Conservation (phyloP, 1,140 invertebrate genomes). For the Pseudoatta argentina region DNA sequence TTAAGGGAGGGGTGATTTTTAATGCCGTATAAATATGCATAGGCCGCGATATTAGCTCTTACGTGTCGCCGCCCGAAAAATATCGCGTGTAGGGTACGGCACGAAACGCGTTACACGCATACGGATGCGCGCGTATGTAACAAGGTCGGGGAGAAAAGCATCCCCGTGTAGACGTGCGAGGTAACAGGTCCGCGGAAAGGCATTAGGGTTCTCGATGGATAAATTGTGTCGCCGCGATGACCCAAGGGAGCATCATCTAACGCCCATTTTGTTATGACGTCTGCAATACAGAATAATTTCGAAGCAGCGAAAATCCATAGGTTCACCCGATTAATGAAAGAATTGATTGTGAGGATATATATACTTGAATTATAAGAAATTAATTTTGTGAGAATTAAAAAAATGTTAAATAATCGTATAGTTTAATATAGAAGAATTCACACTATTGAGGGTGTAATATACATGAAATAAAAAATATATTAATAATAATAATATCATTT, state of each 20-base stretch:
- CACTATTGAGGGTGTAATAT: background rate
- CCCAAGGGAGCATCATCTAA: conserved; percentile 85
- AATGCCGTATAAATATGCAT: conserved; percentile 87
- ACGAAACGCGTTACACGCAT: conserved; percentile 16
- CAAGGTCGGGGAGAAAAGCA: conserved; percentile 67
- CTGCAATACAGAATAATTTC: conserved; percentile 80
- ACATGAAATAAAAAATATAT: background rate
- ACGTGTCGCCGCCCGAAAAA: conserved; percentile 81
- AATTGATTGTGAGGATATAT: background rate
- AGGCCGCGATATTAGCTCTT: conserved; percentile 85
- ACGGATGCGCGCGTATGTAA: conserved; percentile 13
- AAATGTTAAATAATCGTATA: background rate
- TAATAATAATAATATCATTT: background rate
- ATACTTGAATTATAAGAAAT: background rate
- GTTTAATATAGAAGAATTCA: background rate
- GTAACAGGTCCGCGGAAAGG: conserved; percentile 61
- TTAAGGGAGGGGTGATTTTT: conserved; percentile 85
- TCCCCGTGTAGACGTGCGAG: conserved; percentile 66
- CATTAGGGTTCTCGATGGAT: conserved; percentile 84
- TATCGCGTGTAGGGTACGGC: conserved; percentile 78
- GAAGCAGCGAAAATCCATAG: conserved; percentile 33
- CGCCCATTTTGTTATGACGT: conserved; percentile 86
- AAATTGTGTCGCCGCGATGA: conserved; percentile 85
- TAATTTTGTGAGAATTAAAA: background rate
- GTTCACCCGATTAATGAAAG: conserved; percentile 28